Evolutionary conservation across 2,797 vertebrate species (phyloP).

Genomic region (Enteromius radiatus): DNA sequence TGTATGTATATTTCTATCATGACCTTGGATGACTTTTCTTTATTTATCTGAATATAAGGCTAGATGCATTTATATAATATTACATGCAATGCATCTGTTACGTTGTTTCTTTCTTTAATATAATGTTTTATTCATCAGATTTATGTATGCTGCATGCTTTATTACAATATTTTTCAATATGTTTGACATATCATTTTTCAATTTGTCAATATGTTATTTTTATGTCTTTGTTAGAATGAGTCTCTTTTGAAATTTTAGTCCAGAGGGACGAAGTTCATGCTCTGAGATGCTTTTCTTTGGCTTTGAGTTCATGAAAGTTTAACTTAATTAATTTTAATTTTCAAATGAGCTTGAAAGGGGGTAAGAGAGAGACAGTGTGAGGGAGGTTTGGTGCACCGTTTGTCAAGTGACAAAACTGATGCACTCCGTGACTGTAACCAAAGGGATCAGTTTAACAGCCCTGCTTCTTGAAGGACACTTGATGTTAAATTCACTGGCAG

Average conservation of each 20-base stretch:
- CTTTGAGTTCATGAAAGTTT: conserved; percentile 32
- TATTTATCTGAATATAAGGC: neutral
- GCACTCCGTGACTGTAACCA: conserved; percentile 7
- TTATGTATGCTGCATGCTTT: neutral
- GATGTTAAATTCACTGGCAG: conserved; percentile 30
- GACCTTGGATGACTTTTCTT: neutral
- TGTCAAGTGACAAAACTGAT: conserved; percentile 23
- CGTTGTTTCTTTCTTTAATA: neutral
- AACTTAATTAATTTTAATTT: neutral
- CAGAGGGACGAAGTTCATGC: neutral
- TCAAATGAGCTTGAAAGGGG: neutral
- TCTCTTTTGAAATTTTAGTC: neutral
- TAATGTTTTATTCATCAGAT: neutral
- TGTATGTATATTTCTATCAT: neutral
- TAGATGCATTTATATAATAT: neutral
- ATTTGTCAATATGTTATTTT: neutral
- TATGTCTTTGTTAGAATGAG: neutral
- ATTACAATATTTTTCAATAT: neutral
- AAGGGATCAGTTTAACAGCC: conserved; percentile 21
- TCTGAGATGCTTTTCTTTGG: conserved; percentile 1
- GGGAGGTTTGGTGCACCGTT: neutral
- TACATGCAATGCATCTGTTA: neutral
- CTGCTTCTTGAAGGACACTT: conserved; percentile 35
- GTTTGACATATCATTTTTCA: neutral
- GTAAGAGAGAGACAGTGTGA: neutral